phyloP scores from a whole-genome alignment of 2,888 invertebrate species.

The Plutella xylostella region DNA sequence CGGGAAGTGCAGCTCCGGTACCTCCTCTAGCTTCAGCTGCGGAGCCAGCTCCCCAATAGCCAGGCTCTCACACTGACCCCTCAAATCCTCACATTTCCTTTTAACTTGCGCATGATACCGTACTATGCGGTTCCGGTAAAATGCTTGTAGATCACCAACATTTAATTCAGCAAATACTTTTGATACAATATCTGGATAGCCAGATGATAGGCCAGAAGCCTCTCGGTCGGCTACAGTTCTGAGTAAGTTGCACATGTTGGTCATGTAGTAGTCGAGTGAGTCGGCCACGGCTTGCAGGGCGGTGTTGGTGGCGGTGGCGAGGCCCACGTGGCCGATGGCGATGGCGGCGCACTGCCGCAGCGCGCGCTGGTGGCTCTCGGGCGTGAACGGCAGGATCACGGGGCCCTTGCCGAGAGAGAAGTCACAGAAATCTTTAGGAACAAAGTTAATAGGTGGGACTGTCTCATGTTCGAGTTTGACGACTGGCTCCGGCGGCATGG shows the following conservation, averaged over 20 bases:
- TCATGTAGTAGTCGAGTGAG: conserved; percentile 47
- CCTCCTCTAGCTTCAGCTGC: conserved; percentile 55
- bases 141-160: conserved; percentile 51
- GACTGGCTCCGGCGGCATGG: conserved; percentile 41
- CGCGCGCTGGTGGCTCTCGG: conserved; percentile 55
- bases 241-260: conserved; percentile 55
- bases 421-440: conserved; percentile 53
- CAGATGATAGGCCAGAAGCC: conserved; percentile 47
- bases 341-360: conserved; percentile 56
- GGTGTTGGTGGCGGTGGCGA: conserved; percentile 46
- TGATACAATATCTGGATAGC: conserved; percentile 56
- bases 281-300: conserved; percentile 50
- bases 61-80: conserved; percentile 39
- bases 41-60: conserved; percentile 46
- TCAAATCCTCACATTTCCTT: conserved; percentile 39
- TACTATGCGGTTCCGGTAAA: conserved; percentile 51
- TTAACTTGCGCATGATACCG: conserved; percentile 48
- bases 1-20: conserved; percentile 66
- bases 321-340: conserved; percentile 52
- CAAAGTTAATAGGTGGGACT: conserved; percentile 46
- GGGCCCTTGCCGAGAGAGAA: conserved; percentile 56
- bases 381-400: conserved; percentile 50
- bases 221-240: conserved; percentile 51
- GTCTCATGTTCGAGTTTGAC: conserved; percentile 41
- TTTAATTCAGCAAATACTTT: conserved; percentile 58